These are phyloP conservation scores for Centropus bengalensis DNA, from an alignment of 2,113 vertebrate genomes.

Conservation along the genomic window DNA sequence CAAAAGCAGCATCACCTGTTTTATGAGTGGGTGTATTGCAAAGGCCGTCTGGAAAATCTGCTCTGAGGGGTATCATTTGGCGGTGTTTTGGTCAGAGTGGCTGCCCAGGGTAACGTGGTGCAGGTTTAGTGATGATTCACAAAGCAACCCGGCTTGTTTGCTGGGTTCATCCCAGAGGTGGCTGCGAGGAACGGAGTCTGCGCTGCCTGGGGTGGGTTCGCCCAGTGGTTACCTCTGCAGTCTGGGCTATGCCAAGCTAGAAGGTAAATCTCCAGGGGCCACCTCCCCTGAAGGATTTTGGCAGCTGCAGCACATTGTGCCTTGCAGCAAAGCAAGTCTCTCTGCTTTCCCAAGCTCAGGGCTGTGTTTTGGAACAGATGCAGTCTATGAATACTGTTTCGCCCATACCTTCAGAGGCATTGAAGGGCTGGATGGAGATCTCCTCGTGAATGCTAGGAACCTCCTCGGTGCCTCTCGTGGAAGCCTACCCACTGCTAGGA, in stretches of 20 bases:
- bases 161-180: background rate
- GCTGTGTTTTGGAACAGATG: background rate
- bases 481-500: accelerated
- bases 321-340: background rate
- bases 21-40: accelerated
- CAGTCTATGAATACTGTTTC: background rate
- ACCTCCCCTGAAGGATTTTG: background rate
- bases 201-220: accelerated
- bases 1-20: background rate
- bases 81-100: background rate
- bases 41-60: background rate
- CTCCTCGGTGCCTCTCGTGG: background rate
- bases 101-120: accelerated
- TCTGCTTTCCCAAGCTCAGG: background rate
- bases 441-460: background rate
- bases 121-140: background rate
- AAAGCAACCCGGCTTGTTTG: accelerated
- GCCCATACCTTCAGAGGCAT: background rate
- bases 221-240: accelerated
- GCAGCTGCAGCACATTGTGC: background rate
- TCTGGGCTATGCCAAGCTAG: background rate
- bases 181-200: background rate
- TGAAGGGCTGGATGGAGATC: background rate
- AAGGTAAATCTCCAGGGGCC: background rate
- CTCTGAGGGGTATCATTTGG: background rate